Conservation (phyloP, 2,797 vertebrate species). For the Parambassis ranga region DNA sequence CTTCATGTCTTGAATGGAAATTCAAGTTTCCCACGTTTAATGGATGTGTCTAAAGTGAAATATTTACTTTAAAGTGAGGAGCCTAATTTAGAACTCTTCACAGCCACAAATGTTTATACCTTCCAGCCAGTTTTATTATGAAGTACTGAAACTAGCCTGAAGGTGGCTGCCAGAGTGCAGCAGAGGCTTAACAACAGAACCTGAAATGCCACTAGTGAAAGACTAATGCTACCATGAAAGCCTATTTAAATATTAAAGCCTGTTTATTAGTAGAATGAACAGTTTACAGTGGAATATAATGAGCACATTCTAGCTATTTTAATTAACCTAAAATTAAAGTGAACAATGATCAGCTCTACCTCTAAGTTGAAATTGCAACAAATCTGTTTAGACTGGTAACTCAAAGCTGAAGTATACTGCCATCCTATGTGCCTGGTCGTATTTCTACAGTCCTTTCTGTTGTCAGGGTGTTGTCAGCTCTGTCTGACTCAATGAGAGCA, state of each 20-base stretch:
- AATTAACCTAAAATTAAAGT: too few species aligned
- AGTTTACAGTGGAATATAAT: too few species aligned
- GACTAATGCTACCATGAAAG: background rate
- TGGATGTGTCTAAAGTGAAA: background rate
- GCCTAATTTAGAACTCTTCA: background rate
- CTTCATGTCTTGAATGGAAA: background rate
- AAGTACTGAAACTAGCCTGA: constrained; percentile 30
- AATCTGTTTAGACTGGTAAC: too few species aligned
- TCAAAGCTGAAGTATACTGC: constrained; percentile 38
- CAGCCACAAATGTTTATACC: background rate
- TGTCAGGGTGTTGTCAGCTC: background rate
- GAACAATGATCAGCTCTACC: too few species aligned
- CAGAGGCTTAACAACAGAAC: background rate
- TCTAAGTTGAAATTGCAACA: too few species aligned
- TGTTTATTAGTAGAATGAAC: too few species aligned
- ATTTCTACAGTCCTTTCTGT: constrained; percentile 21
- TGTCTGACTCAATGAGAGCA: background rate
- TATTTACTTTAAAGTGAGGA: too few species aligned
- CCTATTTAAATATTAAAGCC: too few species aligned
- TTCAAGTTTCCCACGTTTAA: background rate
- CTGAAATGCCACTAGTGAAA: background rate
- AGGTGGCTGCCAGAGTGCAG: constrained; percentile 33
- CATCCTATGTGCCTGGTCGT: constrained; percentile 15
- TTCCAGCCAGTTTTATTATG: background rate
- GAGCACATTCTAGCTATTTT: background rate